Evolutionary conservation across 2,797 vertebrate genomes (phyloP), one percentile per base, ranked within the genome.

Genomic region (Acrocephalus scirpaceus): DNA sequence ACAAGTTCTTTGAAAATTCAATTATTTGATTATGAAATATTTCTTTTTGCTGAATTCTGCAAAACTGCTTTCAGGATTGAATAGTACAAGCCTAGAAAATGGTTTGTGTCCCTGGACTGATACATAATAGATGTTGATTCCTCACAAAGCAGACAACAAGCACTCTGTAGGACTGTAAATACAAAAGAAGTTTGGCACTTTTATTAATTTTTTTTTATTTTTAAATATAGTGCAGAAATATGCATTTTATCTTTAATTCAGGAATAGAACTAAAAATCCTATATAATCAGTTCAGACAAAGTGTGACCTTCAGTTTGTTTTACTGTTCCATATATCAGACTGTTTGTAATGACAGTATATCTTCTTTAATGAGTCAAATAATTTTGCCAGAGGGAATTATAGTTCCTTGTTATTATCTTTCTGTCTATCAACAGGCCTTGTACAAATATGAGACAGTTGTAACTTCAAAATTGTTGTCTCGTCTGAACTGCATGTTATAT

Each of bases 121-220:
- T 95, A 95, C n/a, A 88, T 91, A 91, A 83, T 60, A 89, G 82
- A 97, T 96, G 88, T 86, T 95, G 92, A 96, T 94, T 96, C 80
- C 78, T 96, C 84, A 81, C 18, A 62, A 88, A 95, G 60, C 60
- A 97, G 95, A 97, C 79, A 97, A 87, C 95, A 47, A 97, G 42
- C 69, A 54, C 77, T 92, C 88, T 92, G 70, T 87, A 95, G 88
- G 36, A 95, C 79, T 90, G 91, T 70, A 95, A 97, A 96, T 47
- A 91, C 36, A 25, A 83, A 93, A 84, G 27, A 48, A 75, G 27
- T 10, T 25, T 60, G 6, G 6, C 10, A 27, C 82, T 81, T 21
- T 53, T 65, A 27, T 42, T 45, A 22, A 22, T 47, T 47, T 47
- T 47, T 47, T 47, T 47, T 47, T 47, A 47, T 72, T 62, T 67